Evolutionary conservation across 2,888 invertebrate species (phyloP).

Genomic region (Cataglyphis rosenhaueri): DNA sequence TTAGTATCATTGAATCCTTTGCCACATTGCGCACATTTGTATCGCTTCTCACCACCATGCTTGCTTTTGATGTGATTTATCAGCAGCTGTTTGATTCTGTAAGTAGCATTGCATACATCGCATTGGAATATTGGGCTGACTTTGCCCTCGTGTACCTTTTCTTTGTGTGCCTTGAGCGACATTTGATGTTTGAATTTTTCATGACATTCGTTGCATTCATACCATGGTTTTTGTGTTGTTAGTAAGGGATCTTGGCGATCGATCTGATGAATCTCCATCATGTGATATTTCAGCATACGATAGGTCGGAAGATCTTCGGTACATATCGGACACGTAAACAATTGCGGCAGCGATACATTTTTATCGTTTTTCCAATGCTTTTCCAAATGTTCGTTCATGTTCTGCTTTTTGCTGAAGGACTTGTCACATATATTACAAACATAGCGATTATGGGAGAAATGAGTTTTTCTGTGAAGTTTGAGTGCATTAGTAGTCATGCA

Average conservation of each 20-base stretch:
- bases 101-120: slow-evolving; percentile 65
- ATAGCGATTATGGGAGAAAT: slow-evolving; percentile 66
- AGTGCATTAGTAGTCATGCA: slow-evolving; percentile 72
- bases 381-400: slow-evolving; percentile 75
- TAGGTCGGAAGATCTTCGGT: slow-evolving; percentile 69
- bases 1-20: slow-evolving; percentile 72
- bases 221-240: slow-evolving; percentile 69
- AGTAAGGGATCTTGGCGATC: slow-evolving; percentile 70
- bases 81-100: slow-evolving; percentile 68
- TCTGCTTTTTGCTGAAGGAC: slow-evolving; percentile 74
- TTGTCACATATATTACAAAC: slow-evolving; percentile 71
- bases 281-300: slow-evolving; percentile 70
- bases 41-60: slow-evolving; percentile 70
- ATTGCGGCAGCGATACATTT: slow-evolving; percentile 60
- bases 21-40: slow-evolving; percentile 73
- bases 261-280: slow-evolving; percentile 69
- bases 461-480: slow-evolving; percentile 71
- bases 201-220: slow-evolving; percentile 69
- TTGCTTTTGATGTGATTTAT: slow-evolving; percentile 73
- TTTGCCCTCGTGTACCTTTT: slow-evolving; percentile 70
- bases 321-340: slow-evolving; percentile 71
- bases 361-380: slow-evolving; percentile 75
- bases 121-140: slow-evolving; percentile 66
- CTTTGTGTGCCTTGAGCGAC: slow-evolving; percentile 74
- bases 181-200: slow-evolving; percentile 76